These are phyloP conservation scores for Zosterops pallidus DNA, from an alignment of 2,113 vertebrate species.

Conservation along the genomic window DNA sequence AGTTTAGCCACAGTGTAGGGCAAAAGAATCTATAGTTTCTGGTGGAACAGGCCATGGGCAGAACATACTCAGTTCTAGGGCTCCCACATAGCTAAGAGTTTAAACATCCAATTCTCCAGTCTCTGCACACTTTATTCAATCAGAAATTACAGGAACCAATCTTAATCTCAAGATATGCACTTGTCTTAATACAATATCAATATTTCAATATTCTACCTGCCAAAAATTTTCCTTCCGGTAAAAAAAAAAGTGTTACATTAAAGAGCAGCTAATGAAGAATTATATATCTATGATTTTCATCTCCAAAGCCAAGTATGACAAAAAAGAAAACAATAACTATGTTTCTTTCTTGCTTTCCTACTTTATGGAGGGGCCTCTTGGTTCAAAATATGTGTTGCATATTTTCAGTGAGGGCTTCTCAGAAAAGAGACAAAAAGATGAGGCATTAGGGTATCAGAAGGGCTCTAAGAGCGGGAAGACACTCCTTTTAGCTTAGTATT, in stretches of 20 bases:
- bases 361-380: neutral
- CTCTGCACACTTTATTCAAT: neutral
- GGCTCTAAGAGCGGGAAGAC: neutral
- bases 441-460: neutral
- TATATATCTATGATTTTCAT: neutral
- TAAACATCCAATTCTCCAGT: neutral
- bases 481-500: neutral
- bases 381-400: neutral
- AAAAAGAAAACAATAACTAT: neutral
- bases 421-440: neutral
- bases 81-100: neutral
- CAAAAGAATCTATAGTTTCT: neutral
- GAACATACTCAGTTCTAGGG: neutral
- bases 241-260: neutral
- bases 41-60: neutral
- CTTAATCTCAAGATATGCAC: neutral
- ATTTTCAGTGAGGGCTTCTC: neutral
- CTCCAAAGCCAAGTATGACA: neutral
- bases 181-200: neutral
- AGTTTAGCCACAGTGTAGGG: neutral
- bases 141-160: neutral
- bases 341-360: neutral
- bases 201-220: neutral
- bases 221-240: neutral
- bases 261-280: neutral